Base-by-base conservation (phyloP, 2,113 vertebrate species). In the Chionis minor region DNA sequence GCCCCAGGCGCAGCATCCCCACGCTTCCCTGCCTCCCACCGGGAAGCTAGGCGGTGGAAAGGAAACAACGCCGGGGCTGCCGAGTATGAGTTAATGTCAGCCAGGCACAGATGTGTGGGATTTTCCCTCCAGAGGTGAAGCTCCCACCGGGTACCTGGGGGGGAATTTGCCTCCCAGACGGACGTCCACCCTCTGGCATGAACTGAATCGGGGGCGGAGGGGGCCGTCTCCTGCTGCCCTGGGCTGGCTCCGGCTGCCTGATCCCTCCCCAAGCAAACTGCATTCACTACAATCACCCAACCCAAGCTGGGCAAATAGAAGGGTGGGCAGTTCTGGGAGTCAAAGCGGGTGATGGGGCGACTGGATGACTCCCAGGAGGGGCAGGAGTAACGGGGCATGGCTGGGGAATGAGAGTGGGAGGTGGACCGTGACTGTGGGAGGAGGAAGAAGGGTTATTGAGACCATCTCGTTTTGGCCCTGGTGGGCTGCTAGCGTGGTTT, bases 101-200 rank as follows among this genome's bases (percentile, higher is more conserved):
- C 35, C 1, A 0, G n/a, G 28, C 44, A 35, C 4, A 30, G 33
- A 42, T 3, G 9, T 0, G 5, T 1, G 4, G 45, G 49, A 8
- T 44, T 81, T 72, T 71, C 27, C 49, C 30, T 59, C 62, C 42
- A 3, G 67, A 44, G 30, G 13, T 26, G 21, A 67, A 40, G 40
- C 47, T 51, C 51, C 14, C 45, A 1, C 5, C 2, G 23, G 15
- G 23, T n/a, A 17, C 12, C 8, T 38, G 38, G 17, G 5, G 38
- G n/a, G 47, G 12, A 4, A 14, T 85, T 35, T 75, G n/a, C 40
- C 38, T n/a, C 19, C 0, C 13, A 23, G 40, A 30, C 67, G 22
- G 44, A 4, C 3, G 9, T 17, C 21, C 49, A n/a, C 38, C 12
- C 16, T 27, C 32, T 16, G 28, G 26, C 14, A 2, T 11, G 59